Base-by-base conservation (phyloP, 2,888 invertebrate species). In the Lomographa bimaculata region DNA sequence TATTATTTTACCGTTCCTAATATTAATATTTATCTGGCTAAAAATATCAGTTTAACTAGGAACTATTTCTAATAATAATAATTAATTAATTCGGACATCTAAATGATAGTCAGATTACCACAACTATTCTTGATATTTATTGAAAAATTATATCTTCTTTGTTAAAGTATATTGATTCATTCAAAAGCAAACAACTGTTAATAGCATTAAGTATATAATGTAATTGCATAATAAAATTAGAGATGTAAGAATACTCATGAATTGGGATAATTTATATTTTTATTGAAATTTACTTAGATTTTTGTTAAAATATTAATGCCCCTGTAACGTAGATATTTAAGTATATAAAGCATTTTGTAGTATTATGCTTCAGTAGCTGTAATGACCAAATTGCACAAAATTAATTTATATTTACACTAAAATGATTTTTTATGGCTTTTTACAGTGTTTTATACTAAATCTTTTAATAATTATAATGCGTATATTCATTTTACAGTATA, bases 161-260 rank as follows among this genome's bases (percentile, higher is more conserved):
- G 8, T 5, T 24, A 10, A 19, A 26, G 5, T 26, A n/a, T 23
- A 27, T 41, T 45, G 42, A 39, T 42, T 38, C 30, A 32, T 41
- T 38, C 21, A 38, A 39, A 17, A n/a, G 11, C n/a, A 18, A n/a
- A 18, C n/a, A 21, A 12, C 8, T 34, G 10, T 25, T 38, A 21
- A 28, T 21, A 28, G 17, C 18, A 9, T 2, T 14, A n/a, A 14
- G 21, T 34, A 20, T 38, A 40, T 24, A 33, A 20, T 38, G 37
- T 24, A 33, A 26, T 34, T 21, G 42, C 36, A 39, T 45, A 45
- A 32, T 49, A 34, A 19, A 16, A 0, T 21, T n/a, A 35, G 40
- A 20, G 32, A 27, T 16, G 7, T 36, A 49, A 29, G 24, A 46
- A 46, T 44, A 50, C 44, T 50, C 50, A 44, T 33, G 14, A 26